A percentile compares a stretch with the other conserved stretches of the same genome.
These are phyloP conservation scores for Hipposideros armiger DNA, from an alignment of 2,113 vertebrate genomes.

Conservation along the genomic window DNA sequence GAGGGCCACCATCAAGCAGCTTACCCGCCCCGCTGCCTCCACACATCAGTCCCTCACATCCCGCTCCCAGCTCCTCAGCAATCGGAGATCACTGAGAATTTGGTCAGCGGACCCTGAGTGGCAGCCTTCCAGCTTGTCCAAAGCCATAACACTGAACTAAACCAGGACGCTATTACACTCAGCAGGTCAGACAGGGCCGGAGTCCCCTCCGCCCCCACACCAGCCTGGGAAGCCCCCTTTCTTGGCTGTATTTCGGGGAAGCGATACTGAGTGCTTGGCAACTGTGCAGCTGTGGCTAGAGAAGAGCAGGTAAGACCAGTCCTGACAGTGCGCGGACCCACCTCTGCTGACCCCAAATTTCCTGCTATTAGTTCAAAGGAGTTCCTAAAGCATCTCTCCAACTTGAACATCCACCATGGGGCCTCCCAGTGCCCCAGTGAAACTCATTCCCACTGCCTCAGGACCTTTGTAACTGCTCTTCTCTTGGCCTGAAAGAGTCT, in stretches of 20 bases:
- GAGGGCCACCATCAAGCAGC: not conserved
- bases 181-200: not conserved
- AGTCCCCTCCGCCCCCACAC: accelerated
- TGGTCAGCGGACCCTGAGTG: not conserved
- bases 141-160: not conserved
- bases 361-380: not conserved
- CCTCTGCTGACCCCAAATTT: not conserved
- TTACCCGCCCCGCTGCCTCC: not conserved
- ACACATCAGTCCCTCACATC: not conserved
- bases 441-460: not conserved
- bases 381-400: not conserved
- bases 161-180: not conserved
- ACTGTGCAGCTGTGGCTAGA: not conserved
- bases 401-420: not conserved
- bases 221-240: not conserved
- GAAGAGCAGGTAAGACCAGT: not conserved
- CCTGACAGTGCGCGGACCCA: accelerated
- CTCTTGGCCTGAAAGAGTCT: not conserved
- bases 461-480: not conserved
- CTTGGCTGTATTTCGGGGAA: not conserved
- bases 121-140: not conserved
- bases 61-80: not conserved
- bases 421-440: not conserved
- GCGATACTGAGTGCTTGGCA: not conserved
- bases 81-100: not conserved